Base-by-base conservation (phyloP, 1,140 invertebrate genomes). In the Apolygus lucorum region DNA sequence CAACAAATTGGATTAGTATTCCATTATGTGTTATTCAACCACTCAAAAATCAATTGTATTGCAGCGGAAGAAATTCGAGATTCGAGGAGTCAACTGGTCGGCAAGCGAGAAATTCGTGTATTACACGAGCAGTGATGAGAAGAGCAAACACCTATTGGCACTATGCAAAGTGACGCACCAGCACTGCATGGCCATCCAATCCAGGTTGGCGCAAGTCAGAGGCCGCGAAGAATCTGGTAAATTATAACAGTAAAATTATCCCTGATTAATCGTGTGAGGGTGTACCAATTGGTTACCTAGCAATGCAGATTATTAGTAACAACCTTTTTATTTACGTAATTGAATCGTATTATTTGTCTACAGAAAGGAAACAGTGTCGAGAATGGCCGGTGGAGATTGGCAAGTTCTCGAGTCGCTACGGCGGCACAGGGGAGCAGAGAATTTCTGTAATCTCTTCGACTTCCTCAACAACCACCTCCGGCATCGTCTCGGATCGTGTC, bases 1-100 rank as follows among this genome's bases (percentile, higher is more conserved):
- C n/a, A n/a, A n/a, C n/a, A n/a, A n/a, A n/a, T n/a, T n/a, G n/a
- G n/a, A n/a, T n/a, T n/a, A n/a, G n/a, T n/a, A n/a, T n/a, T n/a
- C n/a, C n/a, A n/a, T n/a, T n/a, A n/a, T n/a, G n/a, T n/a, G n/a
- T n/a, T n/a, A n/a, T n/a, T n/a, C n/a, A n/a, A n/a, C n/a, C n/a
- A n/a, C 76, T 13, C 78, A 89, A 86, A 88, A 93, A 76, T n/a
- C n/a, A n/a, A n/a, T n/a, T n/a, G n/a, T 72, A 74, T 81, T 77
- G 13, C 78, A 89, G 87, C 88, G 93, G 76, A 96, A 96, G 80
- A 97, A 96, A 79, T 97, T 97, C 81, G 93, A 97, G 82, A 95
- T 98, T 73, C 85, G 92, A 59, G 91, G 91, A 1, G 87, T 89
- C 28, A 91, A 92, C 75, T 82, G 81, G 73, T 82, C 84, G 66